phyloP scores from a whole-genome alignment of 2,888 invertebrate genomes.

The Rhimphoctona megacephalus region DNA sequence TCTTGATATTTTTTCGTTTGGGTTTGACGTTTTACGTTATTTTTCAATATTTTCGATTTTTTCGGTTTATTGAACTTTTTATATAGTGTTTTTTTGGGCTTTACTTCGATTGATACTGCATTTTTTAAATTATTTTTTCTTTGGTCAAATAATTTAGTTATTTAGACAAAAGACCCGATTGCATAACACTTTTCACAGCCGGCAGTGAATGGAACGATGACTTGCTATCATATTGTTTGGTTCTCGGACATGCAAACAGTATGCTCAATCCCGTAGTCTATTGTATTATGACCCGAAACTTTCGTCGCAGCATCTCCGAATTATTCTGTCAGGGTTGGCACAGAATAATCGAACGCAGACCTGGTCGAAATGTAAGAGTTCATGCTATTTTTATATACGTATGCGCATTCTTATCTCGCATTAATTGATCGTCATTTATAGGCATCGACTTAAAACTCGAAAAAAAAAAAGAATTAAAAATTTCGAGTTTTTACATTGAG shows the following conservation, averaged over 20 bases:
- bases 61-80: too few relatives aligned
- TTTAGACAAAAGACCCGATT: neutral
- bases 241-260: constrained; percentile 91
- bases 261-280: constrained; percentile 92
- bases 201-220: constrained; percentile 80
- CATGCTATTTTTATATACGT: constrained; percentile 1
- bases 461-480: too few relatives aligned
- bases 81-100: too few relatives aligned
- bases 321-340: constrained; percentile 84
- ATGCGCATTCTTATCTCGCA: neutral
- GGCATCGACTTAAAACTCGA: too few relatives aligned
- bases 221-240: constrained; percentile 88
- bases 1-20: too few relatives aligned
- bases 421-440: neutral
- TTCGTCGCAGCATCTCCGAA: constrained; percentile 89
- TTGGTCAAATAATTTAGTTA: neutral
- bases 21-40: too few relatives aligned
- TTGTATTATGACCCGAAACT: constrained; percentile 91
- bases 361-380: constrained; percentile 77
- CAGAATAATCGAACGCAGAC: constrained; percentile 69
- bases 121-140: too few relatives aligned
- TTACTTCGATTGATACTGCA: too few relatives aligned
- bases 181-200: constrained; percentile 69
- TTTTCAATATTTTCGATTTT: too few relatives aligned
- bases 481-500: too few relatives aligned